Base-by-base conservation (phyloP, 2,888 invertebrate genomes). In the Epicampocera succincta region DNA sequence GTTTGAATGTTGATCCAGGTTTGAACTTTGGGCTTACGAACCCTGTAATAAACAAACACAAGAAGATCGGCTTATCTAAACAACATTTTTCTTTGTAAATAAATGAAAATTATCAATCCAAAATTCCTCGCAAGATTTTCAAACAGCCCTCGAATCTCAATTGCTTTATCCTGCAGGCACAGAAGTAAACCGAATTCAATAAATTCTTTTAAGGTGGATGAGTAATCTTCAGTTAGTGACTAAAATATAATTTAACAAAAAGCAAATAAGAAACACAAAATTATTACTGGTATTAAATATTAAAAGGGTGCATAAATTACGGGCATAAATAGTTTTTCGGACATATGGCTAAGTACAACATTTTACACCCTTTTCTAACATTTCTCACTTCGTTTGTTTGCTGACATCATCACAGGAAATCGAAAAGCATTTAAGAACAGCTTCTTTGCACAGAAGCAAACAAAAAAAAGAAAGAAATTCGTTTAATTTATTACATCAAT, bases 301-400 rank as follows among this genome's bases (percentile, higher is more conserved):
- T 77, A 82, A 82, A 82, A 82, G 82, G 82, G 82, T 78, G 77
- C 77, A 82, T 82, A 82, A 82, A 82, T 82, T 82, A 78, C 69
- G 65, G 54, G 8, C 25, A 25, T 25, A 46, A 46, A 74, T 66
- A 69, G 52, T 25, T 48, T 69, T 50, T 71, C 40, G 58, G 77
- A 74, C 82, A 82, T 82, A 74, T 74, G 77, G 17, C 69, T 21
- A 46, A 69, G 29, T 73, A 42, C 17, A 29, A 38, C 12, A 44
- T 25, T 13, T 48, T 38, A 21, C 52, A 40, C 60, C 54, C 44
- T 29, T 69, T 48, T 42, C 42, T 65, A 21, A 11, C 17, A 38
- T 48, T 63, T 54, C 15, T 44, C 0, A 52, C 19, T 29, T 75
- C 12, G 5, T 25, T 48, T 13, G 1, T 42, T 58, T 25, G 48